These are phyloP conservation scores for Stenopsyche tienmushanensis DNA, from an alignment of 1,140 invertebrate genomes.

Conservation along the genomic window DNA sequence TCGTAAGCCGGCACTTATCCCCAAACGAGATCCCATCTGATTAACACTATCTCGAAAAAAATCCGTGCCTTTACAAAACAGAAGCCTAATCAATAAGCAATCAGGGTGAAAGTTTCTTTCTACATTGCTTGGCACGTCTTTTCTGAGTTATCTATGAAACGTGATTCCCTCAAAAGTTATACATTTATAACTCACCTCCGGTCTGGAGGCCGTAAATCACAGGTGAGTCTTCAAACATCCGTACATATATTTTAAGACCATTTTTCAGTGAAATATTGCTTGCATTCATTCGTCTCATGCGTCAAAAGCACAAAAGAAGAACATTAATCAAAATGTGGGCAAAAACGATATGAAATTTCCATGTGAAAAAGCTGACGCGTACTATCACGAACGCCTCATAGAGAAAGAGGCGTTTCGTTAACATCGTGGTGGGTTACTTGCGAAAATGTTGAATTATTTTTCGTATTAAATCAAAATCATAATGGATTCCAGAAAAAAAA, in stretches of 20 bases:
- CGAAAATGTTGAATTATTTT: too few species aligned
- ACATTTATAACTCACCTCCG: neutral
- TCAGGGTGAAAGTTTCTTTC: neutral
- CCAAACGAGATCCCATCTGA: too few species aligned
- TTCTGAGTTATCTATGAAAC: neutral
- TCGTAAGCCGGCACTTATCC: too few species aligned
- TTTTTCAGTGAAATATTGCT: neutral
- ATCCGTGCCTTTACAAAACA: neutral
- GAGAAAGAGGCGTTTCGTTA: too few species aligned
- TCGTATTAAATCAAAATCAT: too few species aligned
- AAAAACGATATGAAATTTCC: too few species aligned
- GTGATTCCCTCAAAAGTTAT: neutral
- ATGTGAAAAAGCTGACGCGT: too few species aligned
- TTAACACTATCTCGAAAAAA: too few species aligned
- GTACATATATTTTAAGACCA: neutral
- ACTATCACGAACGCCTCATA: too few species aligned
- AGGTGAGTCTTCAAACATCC: neutral
- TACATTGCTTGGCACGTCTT: neutral
- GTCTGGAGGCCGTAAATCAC: neutral
- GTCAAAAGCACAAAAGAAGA: neutral
- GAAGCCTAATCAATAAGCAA: neutral
- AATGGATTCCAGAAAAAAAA: too few species aligned
- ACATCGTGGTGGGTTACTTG: too few species aligned
- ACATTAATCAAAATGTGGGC: neutral
- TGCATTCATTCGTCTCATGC: neutral